Base-by-base conservation (phyloP, 2,113 vertebrate species). In the Picathartes gymnocephalus region DNA sequence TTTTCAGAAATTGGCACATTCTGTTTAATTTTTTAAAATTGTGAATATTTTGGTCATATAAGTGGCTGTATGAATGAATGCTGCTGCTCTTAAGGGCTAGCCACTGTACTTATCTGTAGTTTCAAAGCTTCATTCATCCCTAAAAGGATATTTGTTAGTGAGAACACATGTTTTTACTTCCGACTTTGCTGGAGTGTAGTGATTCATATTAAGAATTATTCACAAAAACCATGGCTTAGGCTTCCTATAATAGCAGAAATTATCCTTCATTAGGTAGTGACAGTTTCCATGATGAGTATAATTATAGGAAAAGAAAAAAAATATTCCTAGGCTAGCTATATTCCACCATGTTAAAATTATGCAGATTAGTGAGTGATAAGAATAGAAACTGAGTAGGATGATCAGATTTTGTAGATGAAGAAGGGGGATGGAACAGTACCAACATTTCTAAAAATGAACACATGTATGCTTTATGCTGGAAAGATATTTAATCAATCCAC, bases 241-340 rank as follows among this genome's bases (percentile, higher is more conserved):
- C 94, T 93, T 96, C 96, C 97, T 97, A 95, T 97, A 98, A 98
- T 98, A 97, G 97, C 97, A 96, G 96, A 98, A 98, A 98, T 98
- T 98, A 98, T 98, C 97, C 95, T 97, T 98, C 97, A 97, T 98
- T 98, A 98, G 96, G 95, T 96, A 93, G 97, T 98, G 98, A 97
- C 97, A 97, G 96, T 96, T 97, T 95, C 95, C 95, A 94, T 97
- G 97, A 98, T 96, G 97, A 96, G 92, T 94, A 45, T 98, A 98
- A 98, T 98, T 98, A 98, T 97, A 97, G 96, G 96, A 92, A 95
- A 96, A 95, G 90, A 65, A 83, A 86, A 93, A 83, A 77, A 90
- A 93, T 86, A 97, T 96, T 97, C 95, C 97, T 96, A 95, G 95
- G 96, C 95, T 95, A 86, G 96, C 97, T 98, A 95, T 98, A 97